Conservation (phyloP, 2,888 invertebrate genomes). For the Ormyrus rosae region DNA sequence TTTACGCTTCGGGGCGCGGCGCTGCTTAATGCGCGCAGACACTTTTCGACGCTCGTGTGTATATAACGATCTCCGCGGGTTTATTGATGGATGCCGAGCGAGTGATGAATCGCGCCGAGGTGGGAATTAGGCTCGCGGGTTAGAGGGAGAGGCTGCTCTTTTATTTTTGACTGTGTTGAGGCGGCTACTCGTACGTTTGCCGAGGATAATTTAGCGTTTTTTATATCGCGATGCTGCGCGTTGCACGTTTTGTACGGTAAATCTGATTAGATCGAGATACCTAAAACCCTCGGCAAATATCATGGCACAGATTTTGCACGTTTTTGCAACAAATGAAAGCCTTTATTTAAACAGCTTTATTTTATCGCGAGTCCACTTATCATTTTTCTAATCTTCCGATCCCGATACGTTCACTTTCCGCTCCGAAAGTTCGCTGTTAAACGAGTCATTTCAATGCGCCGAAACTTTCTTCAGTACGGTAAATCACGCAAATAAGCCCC, state of each 20-base stretch:
- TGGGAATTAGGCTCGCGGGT: too few species aligned
- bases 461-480: too few species aligned
- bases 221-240: not conserved
- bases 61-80: too few species aligned
- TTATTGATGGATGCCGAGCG: too few species aligned
- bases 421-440: not conserved
- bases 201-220: too few species aligned
- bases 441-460: too few species aligned
- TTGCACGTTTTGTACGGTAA: not conserved
- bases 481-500: too few species aligned
- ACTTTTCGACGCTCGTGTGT: not conserved
- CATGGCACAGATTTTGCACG: not conserved
- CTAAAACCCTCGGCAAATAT: not conserved
- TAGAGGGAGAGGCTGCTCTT: too few species aligned
- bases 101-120: too few species aligned
- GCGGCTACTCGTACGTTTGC: too few species aligned
- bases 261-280: slow-evolving; percentile 25
- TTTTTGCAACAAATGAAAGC: slow-evolving; percentile 1
- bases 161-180: too few species aligned
- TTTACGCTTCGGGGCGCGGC: slow-evolving; percentile 12
- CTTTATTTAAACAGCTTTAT: not conserved
- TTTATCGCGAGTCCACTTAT: not conserved
- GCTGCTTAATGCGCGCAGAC: not conserved
- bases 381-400: not conserved
- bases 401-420: not conserved